Evolutionary conservation across 2,797 vertebrate species (phyloP).

Genomic region (Tokudaia muenninki): DNA sequence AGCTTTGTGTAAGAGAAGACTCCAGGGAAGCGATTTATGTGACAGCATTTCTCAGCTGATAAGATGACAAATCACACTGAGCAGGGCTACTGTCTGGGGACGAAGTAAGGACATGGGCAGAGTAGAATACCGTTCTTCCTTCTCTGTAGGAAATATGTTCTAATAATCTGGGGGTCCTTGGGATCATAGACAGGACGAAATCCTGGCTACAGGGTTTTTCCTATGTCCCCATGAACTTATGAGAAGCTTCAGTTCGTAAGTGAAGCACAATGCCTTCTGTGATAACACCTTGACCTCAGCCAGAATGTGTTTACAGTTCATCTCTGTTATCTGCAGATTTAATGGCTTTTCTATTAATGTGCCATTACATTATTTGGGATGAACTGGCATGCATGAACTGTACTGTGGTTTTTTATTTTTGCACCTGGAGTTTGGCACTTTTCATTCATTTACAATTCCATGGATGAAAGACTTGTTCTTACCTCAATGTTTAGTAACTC

Average conservation of each 20-base stretch:
- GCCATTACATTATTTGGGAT: not conserved
- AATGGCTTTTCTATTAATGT: not conserved
- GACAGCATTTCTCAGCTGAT: constrained; percentile 24
- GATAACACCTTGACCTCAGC: not conserved
- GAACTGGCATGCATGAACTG: not conserved
- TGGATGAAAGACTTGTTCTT: not conserved
- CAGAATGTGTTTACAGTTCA: not conserved
- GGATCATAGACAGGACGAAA: not conserved
- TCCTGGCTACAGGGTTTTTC: not conserved
- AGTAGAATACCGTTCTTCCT: not conserved
- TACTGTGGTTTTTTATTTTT: not conserved
- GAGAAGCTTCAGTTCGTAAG: not conserved
- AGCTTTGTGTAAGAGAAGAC: not conserved
- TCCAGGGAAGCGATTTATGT: not conserved
- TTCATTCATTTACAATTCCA: not conserved
- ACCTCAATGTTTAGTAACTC: not conserved
- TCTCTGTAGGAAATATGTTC: not conserved
- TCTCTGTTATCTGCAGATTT: not conserved
- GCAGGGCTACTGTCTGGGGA: not conserved
- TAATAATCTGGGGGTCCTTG: not conserved
- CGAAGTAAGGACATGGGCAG: not conserved
- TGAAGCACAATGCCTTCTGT: not conserved
- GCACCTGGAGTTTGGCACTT: not conserved
- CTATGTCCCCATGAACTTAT: not conserved
- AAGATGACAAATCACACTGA: not conserved